Base-by-base conservation (phyloP, 2,888 invertebrate species). In the Polydesmus complanatus region DNA sequence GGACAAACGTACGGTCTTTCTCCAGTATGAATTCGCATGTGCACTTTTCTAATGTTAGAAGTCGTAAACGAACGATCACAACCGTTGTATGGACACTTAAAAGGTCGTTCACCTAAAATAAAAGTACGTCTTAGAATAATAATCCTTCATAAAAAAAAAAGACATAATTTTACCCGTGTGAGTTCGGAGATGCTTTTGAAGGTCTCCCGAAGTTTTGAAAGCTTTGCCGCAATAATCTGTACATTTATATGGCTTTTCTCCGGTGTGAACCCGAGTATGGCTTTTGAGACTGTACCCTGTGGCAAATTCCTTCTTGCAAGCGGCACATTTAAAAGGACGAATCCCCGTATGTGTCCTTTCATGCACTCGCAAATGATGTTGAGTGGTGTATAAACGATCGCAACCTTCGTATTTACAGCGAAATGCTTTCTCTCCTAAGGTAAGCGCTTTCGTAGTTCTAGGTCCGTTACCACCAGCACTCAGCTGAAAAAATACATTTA, bases 21-120 rank as follows among this genome's bases (percentile, higher is more conserved):
- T 1, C 83, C 83, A 1, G 83, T 83, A 69, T 84, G 83, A 1
- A 82, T 83, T 53, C 84, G 73, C 49, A 83, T 78, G 68, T 84
- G 84, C 54, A 78, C 79, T 73, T 83, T 83, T 26, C 82, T 75
- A 60, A 83, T 83, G 69, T 84, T 83, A 23, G 82, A 82, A 1
- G 83, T 84, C 1, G 83, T 83, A 69, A 84, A 84, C 1, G 82
- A 80, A 65, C 80, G 76, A 27, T 78, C 79, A 70, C 84, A 84
- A 21, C 81, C 81, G 60, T 78, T 78, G 67, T 73, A 74, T 11
- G 74, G 73, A 68, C 75, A 75, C 61, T 69, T 70, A 64, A 75
- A 75, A 23, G 75, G 75, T 21, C 73, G 67, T 61, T 75, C 75
- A 50, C 78, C 75, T 75, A 61, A 11, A 68, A 67, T 58, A 26